phyloP scores from a whole-genome alignment of 1,140 invertebrate species.

The Cotesia glomerata region DNA sequence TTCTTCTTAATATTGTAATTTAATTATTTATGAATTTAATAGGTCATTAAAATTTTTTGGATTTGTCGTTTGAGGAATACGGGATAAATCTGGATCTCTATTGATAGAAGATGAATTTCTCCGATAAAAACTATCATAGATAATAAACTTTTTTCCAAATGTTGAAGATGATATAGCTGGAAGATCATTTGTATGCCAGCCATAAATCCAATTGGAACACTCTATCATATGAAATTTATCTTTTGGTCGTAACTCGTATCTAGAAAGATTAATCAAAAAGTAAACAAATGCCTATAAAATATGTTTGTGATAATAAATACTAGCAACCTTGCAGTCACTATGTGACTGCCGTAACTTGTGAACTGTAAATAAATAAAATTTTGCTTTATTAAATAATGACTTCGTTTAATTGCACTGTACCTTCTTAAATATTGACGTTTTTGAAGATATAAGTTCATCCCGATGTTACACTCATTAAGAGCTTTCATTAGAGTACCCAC shows the following conservation, averaged over 20 bases:
- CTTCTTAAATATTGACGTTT: too few relatives aligned
- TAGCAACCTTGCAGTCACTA: too few relatives aligned
- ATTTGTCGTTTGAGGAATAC: conserved; percentile 37
- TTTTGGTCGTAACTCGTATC: conserved; percentile 47
- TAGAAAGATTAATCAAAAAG: conserved; percentile 20
- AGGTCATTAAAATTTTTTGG: conserved; percentile 26
- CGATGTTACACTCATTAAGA: too few relatives aligned
- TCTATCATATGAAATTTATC: conserved; percentile 50
- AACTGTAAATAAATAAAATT: too few relatives aligned
- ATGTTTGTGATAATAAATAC: too few relatives aligned
- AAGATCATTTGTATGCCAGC: conserved; percentile 51
- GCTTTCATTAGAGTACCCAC: too few relatives aligned
- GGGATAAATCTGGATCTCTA: conserved; percentile 43
- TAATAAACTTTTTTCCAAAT: conserved; percentile 35
- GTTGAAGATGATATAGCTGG: conserved; percentile 27
- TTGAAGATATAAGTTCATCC: too few relatives aligned
- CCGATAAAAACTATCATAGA: conserved; percentile 43
- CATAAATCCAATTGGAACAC: conserved; percentile 50
- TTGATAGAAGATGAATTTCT: conserved; percentile 41
- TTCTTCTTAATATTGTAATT: too few relatives aligned
- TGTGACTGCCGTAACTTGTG: too few relatives aligned
- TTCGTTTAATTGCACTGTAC: too few relatives aligned
- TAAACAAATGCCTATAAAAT: neutral
- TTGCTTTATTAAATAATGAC: too few relatives aligned
- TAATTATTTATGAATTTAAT: conserved; percentile 17